A percentile compares a stretch with the other conserved stretches of the same genome.
Conservation (phyloP, 2,888 invertebrate species). For the Latrodectus hesperus region DNA sequence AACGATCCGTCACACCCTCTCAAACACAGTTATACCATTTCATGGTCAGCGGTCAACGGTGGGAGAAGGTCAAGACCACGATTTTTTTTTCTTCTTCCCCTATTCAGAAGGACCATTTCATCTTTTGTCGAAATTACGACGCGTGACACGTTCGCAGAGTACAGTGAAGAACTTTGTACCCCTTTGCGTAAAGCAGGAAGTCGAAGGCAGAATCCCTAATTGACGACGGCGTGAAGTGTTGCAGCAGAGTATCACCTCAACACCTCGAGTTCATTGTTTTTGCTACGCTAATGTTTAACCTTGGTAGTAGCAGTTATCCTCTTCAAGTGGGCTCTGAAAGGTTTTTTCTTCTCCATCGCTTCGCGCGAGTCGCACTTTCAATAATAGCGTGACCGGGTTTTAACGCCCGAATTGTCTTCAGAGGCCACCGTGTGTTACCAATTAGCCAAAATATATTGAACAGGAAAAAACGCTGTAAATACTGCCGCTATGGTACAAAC, state of each 20-base stretch:
- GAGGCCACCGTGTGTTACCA: too few relatives aligned
- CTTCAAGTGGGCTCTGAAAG: not conserved
- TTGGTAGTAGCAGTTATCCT: not conserved
- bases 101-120: slow-evolving; percentile 11
- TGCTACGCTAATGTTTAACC: not conserved
- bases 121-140: slow-evolving; percentile 21
- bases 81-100: slow-evolving; percentile 6
- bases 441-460: too few relatives aligned
- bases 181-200: slow-evolving; percentile 44
- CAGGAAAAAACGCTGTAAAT: too few relatives aligned
- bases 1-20: slow-evolving; percentile 37
- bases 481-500: too few relatives aligned
- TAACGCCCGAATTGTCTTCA: slow-evolving; percentile 1
- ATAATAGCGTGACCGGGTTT: not conserved
- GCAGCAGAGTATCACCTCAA: too few relatives aligned
- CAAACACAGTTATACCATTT: slow-evolving; percentile 25
- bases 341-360: not conserved
- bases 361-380: not conserved
- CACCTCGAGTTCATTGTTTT: not conserved
- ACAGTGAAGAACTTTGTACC: slow-evolving; percentile 5
- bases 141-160: slow-evolving; percentile 18
- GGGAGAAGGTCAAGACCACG: slow-evolving; percentile 38
- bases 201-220: slow-evolving; percentile 14
- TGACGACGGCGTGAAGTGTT: slow-evolving; percentile 14
- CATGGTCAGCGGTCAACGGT: slow-evolving; percentile 44